Evolutionary conservation across 2,797 vertebrate species (phyloP), one percentile per base, ranked within the genome.

Genomic region (Xerus rutilus): DNA sequence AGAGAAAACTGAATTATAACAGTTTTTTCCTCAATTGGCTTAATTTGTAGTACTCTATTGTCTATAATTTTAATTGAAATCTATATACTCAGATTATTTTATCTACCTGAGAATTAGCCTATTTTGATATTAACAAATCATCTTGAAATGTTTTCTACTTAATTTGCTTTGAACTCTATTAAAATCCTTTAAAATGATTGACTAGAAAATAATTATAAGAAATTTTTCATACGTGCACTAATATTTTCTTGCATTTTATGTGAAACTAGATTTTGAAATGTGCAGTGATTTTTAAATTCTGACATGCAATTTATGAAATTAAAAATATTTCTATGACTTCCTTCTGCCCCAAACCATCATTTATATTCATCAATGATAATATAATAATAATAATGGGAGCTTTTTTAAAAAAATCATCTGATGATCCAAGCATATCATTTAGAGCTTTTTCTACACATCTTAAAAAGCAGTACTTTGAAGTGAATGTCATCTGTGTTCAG

Each of bases 51-150:
- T 45, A 2, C 78, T 93, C 91, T 86, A 59, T 47, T 93, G 28
- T n/a, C 85, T 81, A 72, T 32, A 91, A 10, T 32, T 32, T 74
- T 90, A 23, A 86, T 47, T 74, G 49, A 92, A 94, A 92, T 59
- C 23, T 30, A 14, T 30, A 39, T 45, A 59, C 39, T 88, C 52
- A 82, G 21, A 13, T 13, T 69, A 6, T 73, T 88, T 73, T 47
- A 84, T 47, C 28, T 74, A 5, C 23, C 47, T 5, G 10, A 86
- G 35, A 96, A 83, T 10, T 91, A 62, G 6, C 28, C 35, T 35
- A 52, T 59, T 91, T 86, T 81, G 20, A 17, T 49, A 35, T 93
- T 35, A 47, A 85, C 85, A 96, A 7, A 0, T 62, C 45, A 3
- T 79, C 84, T 21, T 57, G 23, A 65, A 8, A 52, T 87, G 18